These are phyloP conservation scores for Xestoiulus laeticollis DNA, from an alignment of 2,888 invertebrate genomes.

Conservation along the genomic window DNA sequence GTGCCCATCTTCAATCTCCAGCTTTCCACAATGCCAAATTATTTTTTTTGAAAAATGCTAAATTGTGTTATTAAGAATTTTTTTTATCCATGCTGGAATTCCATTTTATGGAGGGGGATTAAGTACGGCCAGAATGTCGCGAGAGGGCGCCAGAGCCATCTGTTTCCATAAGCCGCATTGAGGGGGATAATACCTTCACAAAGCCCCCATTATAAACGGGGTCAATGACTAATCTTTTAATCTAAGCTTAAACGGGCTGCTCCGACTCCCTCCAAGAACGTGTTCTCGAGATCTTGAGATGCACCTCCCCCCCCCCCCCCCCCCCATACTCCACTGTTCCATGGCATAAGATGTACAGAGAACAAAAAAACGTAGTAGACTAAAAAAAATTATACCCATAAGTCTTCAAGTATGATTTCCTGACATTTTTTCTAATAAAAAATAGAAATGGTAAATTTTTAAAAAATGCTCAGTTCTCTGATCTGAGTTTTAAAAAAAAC, in stretches of 20 bases:
- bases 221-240: constrained; percentile 34
- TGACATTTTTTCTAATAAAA: too few species aligned
- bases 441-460: too few species aligned
- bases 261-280: constrained; percentile 37
- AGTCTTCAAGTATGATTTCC: too few species aligned
- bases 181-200: constrained; percentile 15
- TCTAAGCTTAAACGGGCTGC: background rate
- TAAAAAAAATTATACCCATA: too few species aligned
- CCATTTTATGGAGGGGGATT: background rate
- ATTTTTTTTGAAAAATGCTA: background rate
- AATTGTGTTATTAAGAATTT: background rate
- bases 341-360: too few species aligned
- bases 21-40: background rate
- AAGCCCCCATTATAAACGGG: constrained; percentile 29
- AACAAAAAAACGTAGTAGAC: too few species aligned
- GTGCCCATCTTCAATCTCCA: too few species aligned
- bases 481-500: too few species aligned
- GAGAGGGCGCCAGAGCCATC: constrained; percentile 28
- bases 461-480: too few species aligned
- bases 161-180: background rate
- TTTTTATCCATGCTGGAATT: background rate
- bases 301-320: background rate
- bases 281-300: constrained; percentile 15
- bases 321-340: background rate
- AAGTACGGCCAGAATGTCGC: background rate